Percentiles rank a stretch among this genome's conserved stretches.
phyloP scores from a whole-genome alignment of 2,113 vertebrate species.

The Aix galericulata region DNA sequence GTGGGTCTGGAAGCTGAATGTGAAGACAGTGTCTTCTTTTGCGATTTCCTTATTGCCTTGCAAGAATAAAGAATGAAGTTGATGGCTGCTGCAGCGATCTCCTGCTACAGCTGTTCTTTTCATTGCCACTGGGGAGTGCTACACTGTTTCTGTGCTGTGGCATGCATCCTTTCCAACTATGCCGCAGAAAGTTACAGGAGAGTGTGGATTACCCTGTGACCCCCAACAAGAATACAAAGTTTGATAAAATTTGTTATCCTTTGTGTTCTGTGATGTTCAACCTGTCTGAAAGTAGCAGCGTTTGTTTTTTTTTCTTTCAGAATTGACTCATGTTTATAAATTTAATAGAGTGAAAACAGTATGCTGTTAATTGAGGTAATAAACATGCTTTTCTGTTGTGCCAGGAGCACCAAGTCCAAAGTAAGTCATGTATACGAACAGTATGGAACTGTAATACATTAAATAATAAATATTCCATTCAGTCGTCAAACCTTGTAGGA shows the following conservation, averaged over 20 bases:
- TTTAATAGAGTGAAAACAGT: not conserved
- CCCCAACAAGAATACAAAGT: not conserved
- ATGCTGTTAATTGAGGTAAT: conserved; percentile 3
- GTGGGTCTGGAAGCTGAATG: not conserved
- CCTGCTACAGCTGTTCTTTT: not conserved
- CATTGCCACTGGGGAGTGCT: not conserved
- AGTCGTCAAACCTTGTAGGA: conserved; percentile 41
- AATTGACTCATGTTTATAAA: not conserved
- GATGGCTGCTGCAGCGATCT: not conserved
- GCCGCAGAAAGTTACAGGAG: not conserved
- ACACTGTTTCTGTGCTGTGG: not conserved
- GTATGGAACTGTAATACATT: not conserved
- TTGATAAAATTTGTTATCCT: not conserved
- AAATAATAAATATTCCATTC: conserved; percentile 39
- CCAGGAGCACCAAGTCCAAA: not conserved
- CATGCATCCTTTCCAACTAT: not conserved
- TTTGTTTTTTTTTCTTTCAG: not conserved
- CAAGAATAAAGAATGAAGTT: not conserved
- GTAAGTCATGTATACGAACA: not conserved
- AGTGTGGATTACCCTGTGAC: not conserved
- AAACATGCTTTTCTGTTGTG: not conserved
- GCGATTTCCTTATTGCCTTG: not conserved
- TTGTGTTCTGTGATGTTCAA: not conserved
- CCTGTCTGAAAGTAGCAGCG: not conserved
- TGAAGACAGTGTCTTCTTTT: not conserved